Percentiles rank a stretch among this genome's conserved stretches.
Conservation (phyloP, 2,113 vertebrate genomes). For the Odocoileus virginianus region DNA sequence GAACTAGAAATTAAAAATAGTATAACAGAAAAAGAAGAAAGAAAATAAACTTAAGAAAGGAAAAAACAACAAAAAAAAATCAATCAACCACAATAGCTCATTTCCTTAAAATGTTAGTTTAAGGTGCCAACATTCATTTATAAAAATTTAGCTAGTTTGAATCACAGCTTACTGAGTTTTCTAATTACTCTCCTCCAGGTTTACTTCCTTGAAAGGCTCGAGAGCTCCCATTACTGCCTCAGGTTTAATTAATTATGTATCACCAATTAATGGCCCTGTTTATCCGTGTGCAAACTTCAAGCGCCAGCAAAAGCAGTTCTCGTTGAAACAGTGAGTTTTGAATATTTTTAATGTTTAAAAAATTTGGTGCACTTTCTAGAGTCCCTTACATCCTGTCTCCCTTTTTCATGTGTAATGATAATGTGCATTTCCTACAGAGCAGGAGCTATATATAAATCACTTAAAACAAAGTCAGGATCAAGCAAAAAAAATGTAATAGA, state of each 20-base stretch:
- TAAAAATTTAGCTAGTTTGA: not conserved
- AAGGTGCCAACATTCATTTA: not conserved
- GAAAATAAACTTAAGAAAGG: not conserved
- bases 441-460: not conserved
- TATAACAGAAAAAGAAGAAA: not conserved
- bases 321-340: not conserved
- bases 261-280: not conserved
- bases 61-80: not conserved
- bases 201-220: not conserved
- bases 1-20: not conserved
- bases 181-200: not conserved
- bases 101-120: not conserved
- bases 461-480: not conserved
- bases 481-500: not conserved
- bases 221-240: not conserved
- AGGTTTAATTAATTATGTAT: conserved; percentile 7
- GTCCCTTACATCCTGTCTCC: not conserved
- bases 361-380: not conserved
- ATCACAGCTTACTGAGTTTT: not conserved
- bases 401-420: not conserved
- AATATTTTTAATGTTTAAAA: not conserved
- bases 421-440: not conserved
- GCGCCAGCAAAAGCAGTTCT: not conserved
- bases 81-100: not conserved
- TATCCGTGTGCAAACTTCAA: not conserved